A percentile compares a stretch with the other conserved stretches of the same genome.
These are phyloP conservation scores for Chironomus riparius DNA, from an alignment of 2,888 invertebrate genomes.

Conservation along the genomic window DNA sequence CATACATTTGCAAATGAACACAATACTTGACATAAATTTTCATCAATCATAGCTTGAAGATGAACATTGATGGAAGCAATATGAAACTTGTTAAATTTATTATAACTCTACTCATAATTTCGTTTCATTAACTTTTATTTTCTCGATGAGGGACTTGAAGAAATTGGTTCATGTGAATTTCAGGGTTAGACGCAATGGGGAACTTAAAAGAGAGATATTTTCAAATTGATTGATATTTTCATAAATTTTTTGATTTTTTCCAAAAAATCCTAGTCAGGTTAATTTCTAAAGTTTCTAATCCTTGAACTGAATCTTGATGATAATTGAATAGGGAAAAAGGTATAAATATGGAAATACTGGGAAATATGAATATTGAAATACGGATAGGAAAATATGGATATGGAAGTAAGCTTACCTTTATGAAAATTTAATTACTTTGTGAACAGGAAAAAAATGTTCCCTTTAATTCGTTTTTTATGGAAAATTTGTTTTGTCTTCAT, in stretches of 20 bases:
- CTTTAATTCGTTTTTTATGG: background rate
- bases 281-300: no score
- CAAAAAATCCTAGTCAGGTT: no score
- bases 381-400: background rate
- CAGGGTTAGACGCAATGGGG: no score
- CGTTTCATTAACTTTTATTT: background rate
- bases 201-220: no score
- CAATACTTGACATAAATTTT: conserved; percentile 12
- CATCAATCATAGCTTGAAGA: conserved; percentile 7
- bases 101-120: background rate
- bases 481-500: no score
- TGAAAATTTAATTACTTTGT: conserved; percentile 6
- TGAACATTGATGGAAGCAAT: background rate
- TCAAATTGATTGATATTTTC: no score
- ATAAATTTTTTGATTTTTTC: no score
- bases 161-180: no score
- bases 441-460: background rate
- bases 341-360: no score
- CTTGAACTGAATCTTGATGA: no score
- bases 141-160: no score
- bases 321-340: no score
- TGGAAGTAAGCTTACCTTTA: background rate
- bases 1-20: background rate
- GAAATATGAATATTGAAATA: background rate
- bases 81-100: conserved; percentile 3